Evolutionary conservation across 2,797 vertebrate genomes (phyloP).

Genomic region (Benthosema pterotum): DNA sequence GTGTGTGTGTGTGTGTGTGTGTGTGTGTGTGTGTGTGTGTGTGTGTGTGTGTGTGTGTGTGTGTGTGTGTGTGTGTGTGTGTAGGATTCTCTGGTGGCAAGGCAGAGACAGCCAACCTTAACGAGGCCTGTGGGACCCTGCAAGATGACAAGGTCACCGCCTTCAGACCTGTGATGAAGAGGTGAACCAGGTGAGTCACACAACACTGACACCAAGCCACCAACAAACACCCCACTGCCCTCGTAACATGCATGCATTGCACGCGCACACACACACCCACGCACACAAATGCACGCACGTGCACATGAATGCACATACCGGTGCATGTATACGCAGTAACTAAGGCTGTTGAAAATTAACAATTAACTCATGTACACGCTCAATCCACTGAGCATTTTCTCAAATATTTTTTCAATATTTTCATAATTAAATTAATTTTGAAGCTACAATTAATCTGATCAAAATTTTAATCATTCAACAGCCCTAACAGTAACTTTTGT

Average conservation of each 20-base stretch:
- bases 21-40: slow-evolving; percentile 1
- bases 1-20: not conserved
- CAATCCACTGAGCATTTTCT: no score
- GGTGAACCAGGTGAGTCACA: slow-evolving; percentile 86
- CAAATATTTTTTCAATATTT: no score
- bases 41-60: slow-evolving; percentile 14
- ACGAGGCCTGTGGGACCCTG: slow-evolving; percentile 75
- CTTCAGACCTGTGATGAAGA: slow-evolving; percentile 89
- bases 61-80: slow-evolving; percentile 18
- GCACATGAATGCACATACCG: slow-evolving; percentile 4
- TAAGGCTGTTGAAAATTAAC: no score
- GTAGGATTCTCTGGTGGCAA: slow-evolving; percentile 82
- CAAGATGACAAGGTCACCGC: slow-evolving; percentile 85
- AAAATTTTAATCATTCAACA: no score
- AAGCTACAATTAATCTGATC: no score
- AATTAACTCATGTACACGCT: no score
- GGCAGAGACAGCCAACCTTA: slow-evolving; percentile 75
- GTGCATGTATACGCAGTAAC: slow-evolving; percentile 13
- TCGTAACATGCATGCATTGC: not conserved
- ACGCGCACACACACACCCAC: slow-evolving; percentile 2
- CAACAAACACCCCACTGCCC: not conserved
- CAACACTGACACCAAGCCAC: slow-evolving; percentile 43
- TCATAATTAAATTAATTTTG: no score
- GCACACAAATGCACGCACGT: not conserved
- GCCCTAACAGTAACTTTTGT: slow-evolving; percentile 1